Percentiles rank a stretch among this genome's conserved stretches.
Evolutionary conservation across 2,797 vertebrate genomes (phyloP).

Genomic region (Potorous gilbertii): DNA sequence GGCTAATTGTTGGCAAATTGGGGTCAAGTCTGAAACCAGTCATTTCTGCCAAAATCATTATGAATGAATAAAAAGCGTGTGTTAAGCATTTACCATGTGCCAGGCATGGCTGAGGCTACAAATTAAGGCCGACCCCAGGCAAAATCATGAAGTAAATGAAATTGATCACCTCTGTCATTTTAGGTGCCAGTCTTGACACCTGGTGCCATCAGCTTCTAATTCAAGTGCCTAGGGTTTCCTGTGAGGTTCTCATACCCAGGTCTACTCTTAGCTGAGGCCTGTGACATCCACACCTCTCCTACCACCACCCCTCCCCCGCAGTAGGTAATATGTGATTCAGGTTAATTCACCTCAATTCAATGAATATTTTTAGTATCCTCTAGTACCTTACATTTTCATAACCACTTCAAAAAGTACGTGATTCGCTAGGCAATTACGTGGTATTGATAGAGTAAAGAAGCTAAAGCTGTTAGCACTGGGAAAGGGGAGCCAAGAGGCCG

Average conservation of each 20-base stretch:
- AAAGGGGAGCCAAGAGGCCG: neutral
- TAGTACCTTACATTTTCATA: neutral
- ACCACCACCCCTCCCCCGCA: fast-evolving
- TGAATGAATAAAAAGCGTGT: neutral
- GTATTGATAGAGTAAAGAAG: neutral
- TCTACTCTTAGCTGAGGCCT: neutral
- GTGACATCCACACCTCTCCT: neutral
- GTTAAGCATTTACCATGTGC: neutral
- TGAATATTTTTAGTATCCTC: neutral
- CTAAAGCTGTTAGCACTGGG: neutral
- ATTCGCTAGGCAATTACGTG: neutral
- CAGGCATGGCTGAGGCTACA: neutral
- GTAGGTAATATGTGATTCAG: neutral
- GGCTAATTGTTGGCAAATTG: neutral
- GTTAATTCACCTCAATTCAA: neutral
- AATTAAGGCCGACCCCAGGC: neutral
- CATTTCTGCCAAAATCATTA: neutral
- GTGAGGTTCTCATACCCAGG: neutral
- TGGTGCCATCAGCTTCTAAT: neutral
- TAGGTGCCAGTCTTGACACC: neutral
- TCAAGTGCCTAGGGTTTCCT: neutral
- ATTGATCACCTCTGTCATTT: neutral
- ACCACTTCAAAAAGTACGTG: neutral
- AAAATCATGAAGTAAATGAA: neutral
- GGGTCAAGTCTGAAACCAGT: neutral